These are phyloP conservation scores for Liolophura sinensis DNA, from an alignment of 1,140 invertebrate species.

Conservation along the genomic window DNA sequence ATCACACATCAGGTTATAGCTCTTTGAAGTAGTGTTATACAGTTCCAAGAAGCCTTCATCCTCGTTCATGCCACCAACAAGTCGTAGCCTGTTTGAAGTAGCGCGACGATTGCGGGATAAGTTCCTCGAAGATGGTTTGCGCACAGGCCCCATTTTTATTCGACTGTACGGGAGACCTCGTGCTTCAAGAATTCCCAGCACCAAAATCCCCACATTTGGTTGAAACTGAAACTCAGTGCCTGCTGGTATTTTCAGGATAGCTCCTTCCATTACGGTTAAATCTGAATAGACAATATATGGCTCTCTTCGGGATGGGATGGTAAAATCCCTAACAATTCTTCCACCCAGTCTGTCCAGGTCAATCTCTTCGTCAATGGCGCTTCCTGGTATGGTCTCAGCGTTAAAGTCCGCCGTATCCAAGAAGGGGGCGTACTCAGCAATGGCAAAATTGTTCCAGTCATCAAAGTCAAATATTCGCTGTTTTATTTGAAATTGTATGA, in stretches of 20 bases:
- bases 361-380: slow-evolving; percentile 31
- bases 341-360: slow-evolving; percentile 72
- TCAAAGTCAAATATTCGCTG: slow-evolving; percentile 97
- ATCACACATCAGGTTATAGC: slow-evolving; percentile 98
- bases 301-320: slow-evolving; percentile 67
- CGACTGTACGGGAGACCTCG: slow-evolving; percentile 77
- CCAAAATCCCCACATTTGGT: slow-evolving; percentile 95
- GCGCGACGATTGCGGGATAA: too few relatives aligned
- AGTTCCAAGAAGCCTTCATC: slow-evolving; percentile 84
- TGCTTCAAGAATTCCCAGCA: slow-evolving; percentile 88
- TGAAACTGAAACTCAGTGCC: slow-evolving; percentile 93
- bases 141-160: slow-evolving; percentile 39
- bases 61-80: slow-evolving; percentile 35
- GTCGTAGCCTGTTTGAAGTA: too few relatives aligned
- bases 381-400: slow-evolving; percentile 59
- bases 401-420: slow-evolving; percentile 60
- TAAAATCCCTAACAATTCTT: slow-evolving; percentile 74
- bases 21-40: slow-evolving; percentile 90
- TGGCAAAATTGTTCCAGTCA: slow-evolving; percentile 98
- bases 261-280: slow-evolving; percentile 93
- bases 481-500: slow-evolving; percentile 72
- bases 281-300: slow-evolving; percentile 89
- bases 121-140: neutral
- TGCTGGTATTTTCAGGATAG: slow-evolving; percentile 82
- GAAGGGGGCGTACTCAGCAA: slow-evolving; percentile 87